Evolutionary conservation across 2,113 vertebrate species (phyloP).

Genomic region (Erinaceus europaeus): DNA sequence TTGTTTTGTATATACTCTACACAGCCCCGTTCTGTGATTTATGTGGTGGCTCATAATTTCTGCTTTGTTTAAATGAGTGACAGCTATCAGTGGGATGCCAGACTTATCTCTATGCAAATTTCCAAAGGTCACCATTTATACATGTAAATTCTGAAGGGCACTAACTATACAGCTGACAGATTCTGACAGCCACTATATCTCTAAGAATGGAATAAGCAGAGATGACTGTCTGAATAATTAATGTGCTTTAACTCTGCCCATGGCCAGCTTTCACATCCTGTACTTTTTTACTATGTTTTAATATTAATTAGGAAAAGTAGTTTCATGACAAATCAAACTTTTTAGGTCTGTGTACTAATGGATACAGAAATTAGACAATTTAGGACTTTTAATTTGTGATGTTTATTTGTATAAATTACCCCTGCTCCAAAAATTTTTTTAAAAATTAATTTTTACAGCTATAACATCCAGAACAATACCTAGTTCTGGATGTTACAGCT

Average conservation of each 20-base stretch:
- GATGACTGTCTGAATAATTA: conserved; percentile 78
- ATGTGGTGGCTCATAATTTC: fast-evolving
- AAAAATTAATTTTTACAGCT: conserved; percentile 24
- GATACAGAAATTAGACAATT: conserved; percentile 39
- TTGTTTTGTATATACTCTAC: neutral
- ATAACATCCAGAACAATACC: neutral
- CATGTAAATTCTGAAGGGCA: conserved; percentile 80
- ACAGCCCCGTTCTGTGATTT: fast-evolving
- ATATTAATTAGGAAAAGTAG: conserved; percentile 81
- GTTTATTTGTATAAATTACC: neutral
- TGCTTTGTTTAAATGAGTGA: conserved; percentile 3
- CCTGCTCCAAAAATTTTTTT: neutral
- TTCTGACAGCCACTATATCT: conserved; percentile 78
- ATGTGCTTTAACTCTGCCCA: conserved; percentile 75
- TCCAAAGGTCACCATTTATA: conserved; percentile 77
- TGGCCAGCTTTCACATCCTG: conserved; percentile 71
- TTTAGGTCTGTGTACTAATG: neutral
- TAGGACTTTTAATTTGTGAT: conserved; percentile 7
- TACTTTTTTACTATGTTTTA: conserved; percentile 70
- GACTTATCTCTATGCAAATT: conserved; percentile 69
- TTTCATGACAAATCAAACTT: conserved; percentile 52
- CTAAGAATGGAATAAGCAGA: conserved; percentile 74
- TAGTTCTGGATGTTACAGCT: neutral
- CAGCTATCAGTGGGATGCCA: conserved; percentile 58
- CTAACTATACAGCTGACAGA: conserved; percentile 77